Evolutionary conservation across 1,140 invertebrate species (phyloP).

Genomic region (Bacillus rossius): DNA sequence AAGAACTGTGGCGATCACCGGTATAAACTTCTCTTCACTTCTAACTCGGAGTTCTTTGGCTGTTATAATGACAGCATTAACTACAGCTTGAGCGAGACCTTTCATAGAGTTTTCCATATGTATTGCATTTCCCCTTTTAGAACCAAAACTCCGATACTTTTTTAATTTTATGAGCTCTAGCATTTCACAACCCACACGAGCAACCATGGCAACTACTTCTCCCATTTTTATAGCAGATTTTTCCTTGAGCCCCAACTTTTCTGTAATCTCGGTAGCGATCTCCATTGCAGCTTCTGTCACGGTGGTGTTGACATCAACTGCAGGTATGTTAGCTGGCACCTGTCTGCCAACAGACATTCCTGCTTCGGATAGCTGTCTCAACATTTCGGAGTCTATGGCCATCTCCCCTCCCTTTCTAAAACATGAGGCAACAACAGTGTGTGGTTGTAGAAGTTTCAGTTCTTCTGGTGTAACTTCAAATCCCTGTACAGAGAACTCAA

Average conservation of each 20-base stretch:
- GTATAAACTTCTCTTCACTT: background rate
- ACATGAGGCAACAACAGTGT: conserved; percentile 28
- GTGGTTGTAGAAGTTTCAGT: conserved; percentile 54
- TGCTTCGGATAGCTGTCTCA: conserved; percentile 61
- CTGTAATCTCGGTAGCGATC: conserved; percentile 39
- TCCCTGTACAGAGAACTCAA: conserved; percentile 67
- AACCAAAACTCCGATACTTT: background rate
- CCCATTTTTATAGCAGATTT: conserved; percentile 42
- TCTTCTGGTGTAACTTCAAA: conserved; percentile 68
- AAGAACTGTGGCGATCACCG: background rate
- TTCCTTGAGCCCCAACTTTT: conserved; percentile 42
- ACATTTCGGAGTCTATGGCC: conserved; percentile 59
- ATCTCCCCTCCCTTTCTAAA: conserved; percentile 48
- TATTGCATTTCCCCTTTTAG: background rate
- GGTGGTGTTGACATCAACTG: conserved; percentile 47
- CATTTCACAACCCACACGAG: conserved; percentile 41
- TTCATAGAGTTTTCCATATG: background rate
- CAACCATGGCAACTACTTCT: conserved; percentile 40
- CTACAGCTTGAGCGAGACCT: background rate
- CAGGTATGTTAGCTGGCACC: conserved; percentile 52
- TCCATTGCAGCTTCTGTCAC: conserved; percentile 34
- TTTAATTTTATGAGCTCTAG: conserved; percentile 24
- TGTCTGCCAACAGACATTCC: conserved; percentile 63
- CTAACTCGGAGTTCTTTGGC: background rate
- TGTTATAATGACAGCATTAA: background rate